Percentiles rank a stretch among this genome's conserved stretches.
Conservation (phyloP, 92 coral and sea anemone species). For the Umimayanthus kanabou region DNA sequence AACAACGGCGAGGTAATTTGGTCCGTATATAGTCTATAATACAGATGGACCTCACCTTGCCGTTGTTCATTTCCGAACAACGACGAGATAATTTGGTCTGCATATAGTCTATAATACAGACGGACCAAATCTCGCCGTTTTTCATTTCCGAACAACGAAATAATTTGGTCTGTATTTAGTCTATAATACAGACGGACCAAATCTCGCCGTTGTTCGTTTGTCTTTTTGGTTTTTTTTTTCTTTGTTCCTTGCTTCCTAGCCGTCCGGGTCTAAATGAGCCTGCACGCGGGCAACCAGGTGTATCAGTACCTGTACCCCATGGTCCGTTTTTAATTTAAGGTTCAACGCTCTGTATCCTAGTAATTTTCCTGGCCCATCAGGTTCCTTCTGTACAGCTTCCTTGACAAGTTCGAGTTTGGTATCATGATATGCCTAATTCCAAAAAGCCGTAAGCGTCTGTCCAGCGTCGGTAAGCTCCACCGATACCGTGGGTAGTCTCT, state of each 20-base stretch:
- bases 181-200: no score
- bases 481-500: no score
- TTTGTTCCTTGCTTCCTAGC: slow-evolving; percentile 58
- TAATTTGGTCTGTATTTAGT: no score
- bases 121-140: no score
- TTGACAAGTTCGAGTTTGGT: slow-evolving; percentile 2
- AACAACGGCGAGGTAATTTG: no score
- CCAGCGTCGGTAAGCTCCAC: neutral
- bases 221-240: slow-evolving; percentile 50
- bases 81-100: no score
- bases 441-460: slow-evolving; percentile 27
- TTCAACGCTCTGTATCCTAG: slow-evolving; percentile 37
- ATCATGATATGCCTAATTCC: neutral
- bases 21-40: no score
- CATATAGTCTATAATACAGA: no score
- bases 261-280: slow-evolving; percentile 29
- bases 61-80: no score
- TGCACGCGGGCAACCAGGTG: slow-evolving; percentile 32
- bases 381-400: slow-evolving; percentile 29
- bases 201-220: no score
- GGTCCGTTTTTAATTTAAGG: slow-evolving; percentile 33
- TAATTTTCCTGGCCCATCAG: slow-evolving; percentile 3
- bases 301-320: slow-evolving; percentile 42
- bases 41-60: no score
- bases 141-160: no score